Base-by-base conservation (phyloP, 2,113 vertebrate genomes). In the Chauna torquata region DNA sequence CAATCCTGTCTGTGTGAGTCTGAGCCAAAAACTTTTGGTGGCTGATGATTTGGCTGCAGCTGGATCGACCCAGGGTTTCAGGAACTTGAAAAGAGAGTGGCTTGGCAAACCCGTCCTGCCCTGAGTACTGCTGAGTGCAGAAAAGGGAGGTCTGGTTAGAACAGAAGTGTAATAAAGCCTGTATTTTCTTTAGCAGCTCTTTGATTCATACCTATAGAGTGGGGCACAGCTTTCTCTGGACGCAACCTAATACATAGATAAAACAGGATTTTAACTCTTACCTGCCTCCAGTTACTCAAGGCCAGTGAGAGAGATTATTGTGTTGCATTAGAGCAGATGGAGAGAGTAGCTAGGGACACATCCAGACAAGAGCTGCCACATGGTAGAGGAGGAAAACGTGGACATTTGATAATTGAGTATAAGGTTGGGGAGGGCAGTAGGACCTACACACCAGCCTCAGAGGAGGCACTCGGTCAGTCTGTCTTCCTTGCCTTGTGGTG, bases 71-170 rank as follows among this genome's bases (percentile, higher is more conserved):
- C 27, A 11, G 17, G 57, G 25, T 9, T 44, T 57, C 27, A 32
- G 66, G 66, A 50, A 36, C 1, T 3, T 0, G n/a, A 8, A n/a
- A 19, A 72, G 50, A 50, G 42, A 32, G 25, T 0, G 2, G 38
- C 11, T 13, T 25, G 44, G 13, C 17, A 10, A 19, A 6, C 3
- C 18, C 2, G 3, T 5, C 13, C 15, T 70, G 28, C 18, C 30
- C 57, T 0, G 1, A 6, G 36, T 19, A 8, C 77, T 11, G 19
- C 28, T 54, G 54, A n/a, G n/a, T 5, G 16, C 9, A 12, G 54
- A 61, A 40, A 2, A 24, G 38, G 23, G 47, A 38, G 54, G 24
- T 34, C 34, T 12, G 12, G 14, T 52, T 23, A 7, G 62, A 52
- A 32, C 32, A 54, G 28, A 62, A 30, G 49, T 3, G 32, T 32